Conservation (phyloP, 2,888 invertebrate genomes). For the Cosmorhoe ocellata region DNA sequence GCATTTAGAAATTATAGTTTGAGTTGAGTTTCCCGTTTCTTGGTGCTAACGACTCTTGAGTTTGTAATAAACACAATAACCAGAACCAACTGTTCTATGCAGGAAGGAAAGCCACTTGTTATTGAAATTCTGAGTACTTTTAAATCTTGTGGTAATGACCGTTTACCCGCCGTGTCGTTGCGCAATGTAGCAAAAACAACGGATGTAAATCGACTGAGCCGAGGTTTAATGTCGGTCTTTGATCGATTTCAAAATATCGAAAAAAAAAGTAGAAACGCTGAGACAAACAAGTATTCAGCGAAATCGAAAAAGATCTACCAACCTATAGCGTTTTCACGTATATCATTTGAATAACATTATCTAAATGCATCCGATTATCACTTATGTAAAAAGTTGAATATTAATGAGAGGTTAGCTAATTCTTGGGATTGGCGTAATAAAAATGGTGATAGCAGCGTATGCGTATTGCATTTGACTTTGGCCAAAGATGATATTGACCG, state of each 20-base stretch:
- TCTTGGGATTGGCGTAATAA: not conserved
- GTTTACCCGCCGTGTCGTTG: slow-evolving; percentile 49
- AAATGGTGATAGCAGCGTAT: slow-evolving; percentile 11
- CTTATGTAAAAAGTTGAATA: not conserved
- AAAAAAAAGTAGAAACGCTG: not conserved
- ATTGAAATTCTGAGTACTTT: slow-evolving; percentile 36
- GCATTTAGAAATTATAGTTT: slow-evolving; percentile 22
- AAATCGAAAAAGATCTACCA: not conserved
- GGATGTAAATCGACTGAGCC: slow-evolving; percentile 9
- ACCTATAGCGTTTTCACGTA: not conserved
- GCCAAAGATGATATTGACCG: slow-evolving; percentile 32
- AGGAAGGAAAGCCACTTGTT: slow-evolving; percentile 42
- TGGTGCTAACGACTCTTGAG: slow-evolving; percentile 21
- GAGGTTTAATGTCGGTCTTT: slow-evolving; percentile 6
- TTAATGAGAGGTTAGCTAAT: not conserved
- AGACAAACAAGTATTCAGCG: not conserved
- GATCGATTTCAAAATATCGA: slow-evolving; percentile 5
- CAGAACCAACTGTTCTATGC: slow-evolving; percentile 28
- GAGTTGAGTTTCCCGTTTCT: slow-evolving; percentile 17
- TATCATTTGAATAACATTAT: not conserved
- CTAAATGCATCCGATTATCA: not conserved
- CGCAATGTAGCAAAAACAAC: slow-evolving; percentile 32
- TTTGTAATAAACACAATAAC: slow-evolving; percentile 33
- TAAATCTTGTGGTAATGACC: slow-evolving; percentile 58
- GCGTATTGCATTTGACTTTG: slow-evolving; percentile 16